A percentile compares a stretch with the other conserved stretches of the same genome.
Evolutionary conservation across 2,797 vertebrate genomes (phyloP).

Genomic region (Anguilla megastoma): DNA sequence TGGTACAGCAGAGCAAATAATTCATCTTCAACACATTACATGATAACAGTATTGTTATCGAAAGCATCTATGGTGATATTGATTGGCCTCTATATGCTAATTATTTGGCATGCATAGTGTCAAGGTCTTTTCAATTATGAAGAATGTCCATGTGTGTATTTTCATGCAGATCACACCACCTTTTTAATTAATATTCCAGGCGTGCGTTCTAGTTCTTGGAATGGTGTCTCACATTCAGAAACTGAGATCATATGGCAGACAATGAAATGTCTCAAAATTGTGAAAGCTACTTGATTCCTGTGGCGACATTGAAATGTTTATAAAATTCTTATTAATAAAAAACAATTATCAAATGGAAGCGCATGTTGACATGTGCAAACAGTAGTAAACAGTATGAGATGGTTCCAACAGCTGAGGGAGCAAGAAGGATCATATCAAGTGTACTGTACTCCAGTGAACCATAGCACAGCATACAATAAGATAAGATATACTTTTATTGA

Average conservation of each 20-base stretch:
- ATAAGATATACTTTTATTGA: too few species aligned
- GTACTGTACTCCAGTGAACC: background rate
- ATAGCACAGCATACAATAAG: too few species aligned
- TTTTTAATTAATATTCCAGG: background rate
- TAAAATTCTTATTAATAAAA: background rate
- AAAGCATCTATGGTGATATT: background rate
- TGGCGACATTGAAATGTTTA: background rate
- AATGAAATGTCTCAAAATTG: background rate
- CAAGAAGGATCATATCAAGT: background rate
- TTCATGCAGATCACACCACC: constrained; percentile 15
- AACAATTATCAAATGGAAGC: background rate
- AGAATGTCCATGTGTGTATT: background rate
- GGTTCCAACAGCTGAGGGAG: background rate
- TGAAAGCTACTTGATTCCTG: background rate
- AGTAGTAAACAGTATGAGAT: background rate
- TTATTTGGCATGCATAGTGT: background rate
- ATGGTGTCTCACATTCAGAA: background rate
- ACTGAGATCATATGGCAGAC: background rate
- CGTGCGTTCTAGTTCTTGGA: background rate
- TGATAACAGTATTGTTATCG: too few species aligned
- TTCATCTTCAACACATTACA: background rate
- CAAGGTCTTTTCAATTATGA: background rate
- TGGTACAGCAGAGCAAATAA: background rate
- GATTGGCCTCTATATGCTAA: background rate
- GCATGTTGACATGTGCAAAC: background rate